Conservation (phyloP, 2,113 vertebrate species). For the Gavialis gangeticus region DNA sequence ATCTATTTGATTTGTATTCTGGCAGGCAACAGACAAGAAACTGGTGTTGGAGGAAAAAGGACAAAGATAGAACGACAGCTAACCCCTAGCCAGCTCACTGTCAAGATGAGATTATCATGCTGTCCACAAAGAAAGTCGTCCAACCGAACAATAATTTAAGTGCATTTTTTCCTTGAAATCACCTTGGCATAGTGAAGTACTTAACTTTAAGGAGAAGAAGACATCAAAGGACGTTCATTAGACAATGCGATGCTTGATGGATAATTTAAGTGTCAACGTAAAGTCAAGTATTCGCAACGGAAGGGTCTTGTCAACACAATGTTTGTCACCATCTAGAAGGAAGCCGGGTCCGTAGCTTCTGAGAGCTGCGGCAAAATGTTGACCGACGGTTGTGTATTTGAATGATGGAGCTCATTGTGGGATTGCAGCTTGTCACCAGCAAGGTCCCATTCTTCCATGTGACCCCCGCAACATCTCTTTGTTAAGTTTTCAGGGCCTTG, state of each 20-base stretch:
- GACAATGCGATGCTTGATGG: slow-evolving; percentile 60
- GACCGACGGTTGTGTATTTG: background rate
- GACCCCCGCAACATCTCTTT: background rate
- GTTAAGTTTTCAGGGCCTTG: background rate
- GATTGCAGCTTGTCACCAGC: background rate
- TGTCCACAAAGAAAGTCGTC: slow-evolving; percentile 62
- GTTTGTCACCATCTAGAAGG: slow-evolving; percentile 17
- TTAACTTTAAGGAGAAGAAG: slow-evolving; percentile 62
- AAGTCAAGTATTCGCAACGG: slow-evolving; percentile 49
- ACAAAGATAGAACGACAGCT: slow-evolving; percentile 57
- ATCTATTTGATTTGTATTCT: slow-evolving; percentile 71
- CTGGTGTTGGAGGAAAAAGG: slow-evolving; percentile 20
- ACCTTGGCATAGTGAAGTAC: slow-evolving; percentile 59
- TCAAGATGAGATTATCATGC: slow-evolving; percentile 64
- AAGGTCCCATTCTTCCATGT: background rate
- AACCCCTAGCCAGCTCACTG: slow-evolving; percentile 39
- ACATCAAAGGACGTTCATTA: slow-evolving; percentile 43
- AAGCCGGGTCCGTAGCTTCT: background rate
- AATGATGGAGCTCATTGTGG: background rate
- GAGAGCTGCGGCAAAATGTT: background rate
- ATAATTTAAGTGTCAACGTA: slow-evolving; percentile 68
- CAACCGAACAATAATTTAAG: slow-evolving; percentile 69
- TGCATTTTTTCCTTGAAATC: slow-evolving; percentile 50
- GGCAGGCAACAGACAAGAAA: slow-evolving; percentile 49
- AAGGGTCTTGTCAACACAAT: slow-evolving; percentile 41